A percentile compares a stretch with the other conserved stretches of the same genome.
Evolutionary conservation across 2,797 vertebrate genomes (phyloP).

Genomic region (Rhinella marina): DNA sequence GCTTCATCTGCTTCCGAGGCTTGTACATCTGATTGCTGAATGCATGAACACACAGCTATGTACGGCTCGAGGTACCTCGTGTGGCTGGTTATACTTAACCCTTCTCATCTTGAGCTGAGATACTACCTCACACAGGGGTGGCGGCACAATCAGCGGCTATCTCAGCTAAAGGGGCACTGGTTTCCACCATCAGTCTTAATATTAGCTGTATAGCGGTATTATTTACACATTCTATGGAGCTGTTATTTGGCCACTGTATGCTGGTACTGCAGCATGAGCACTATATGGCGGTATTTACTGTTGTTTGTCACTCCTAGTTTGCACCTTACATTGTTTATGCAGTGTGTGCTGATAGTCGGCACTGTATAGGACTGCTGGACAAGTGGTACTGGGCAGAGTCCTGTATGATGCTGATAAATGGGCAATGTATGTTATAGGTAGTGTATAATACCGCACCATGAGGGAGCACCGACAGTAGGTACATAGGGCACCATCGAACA

Average conservation of each 20-base stretch:
- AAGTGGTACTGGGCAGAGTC: too few relatives aligned
- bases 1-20: slow-evolving; percentile 9
- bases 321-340: neutral
- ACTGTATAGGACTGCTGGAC: too few relatives aligned
- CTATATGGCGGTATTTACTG: neutral
- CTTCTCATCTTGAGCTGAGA: neutral
- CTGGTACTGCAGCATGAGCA: neutral
- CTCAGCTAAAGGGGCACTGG: neutral
- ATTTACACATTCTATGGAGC: too few relatives aligned
- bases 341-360: neutral
- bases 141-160: neutral
- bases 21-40: slow-evolving; percentile 12
- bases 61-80: neutral
- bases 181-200: too few relatives aligned
- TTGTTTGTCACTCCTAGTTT: neutral
- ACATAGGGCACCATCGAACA: too few relatives aligned
- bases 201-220: too few relatives aligned
- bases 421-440: too few relatives aligned
- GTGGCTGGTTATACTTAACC: slow-evolving; percentile 28
- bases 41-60: slow-evolving; percentile 38
- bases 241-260: neutral
- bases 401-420: too few relatives aligned
- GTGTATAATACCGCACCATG: too few relatives aligned
- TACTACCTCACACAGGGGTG: neutral
- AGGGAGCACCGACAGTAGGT: too few relatives aligned